These are phyloP conservation scores for Sakesphorus luctuosus DNA, from an alignment of 2,113 vertebrate genomes.

Conservation along the genomic window DNA sequence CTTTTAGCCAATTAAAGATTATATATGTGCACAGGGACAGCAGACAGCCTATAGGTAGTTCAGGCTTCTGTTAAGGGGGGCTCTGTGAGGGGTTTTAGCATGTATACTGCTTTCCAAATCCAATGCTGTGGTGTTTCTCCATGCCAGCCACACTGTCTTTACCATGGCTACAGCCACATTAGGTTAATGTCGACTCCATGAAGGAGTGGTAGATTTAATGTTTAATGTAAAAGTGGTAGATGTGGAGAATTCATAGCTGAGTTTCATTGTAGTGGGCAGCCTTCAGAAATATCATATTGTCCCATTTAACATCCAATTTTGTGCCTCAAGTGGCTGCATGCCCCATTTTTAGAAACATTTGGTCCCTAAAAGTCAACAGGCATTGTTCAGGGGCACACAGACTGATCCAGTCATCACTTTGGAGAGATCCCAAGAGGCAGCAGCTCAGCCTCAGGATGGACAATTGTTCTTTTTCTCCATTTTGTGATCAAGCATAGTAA, in stretches of 20 bases:
- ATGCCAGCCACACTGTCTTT: neutral
- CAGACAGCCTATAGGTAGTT: too few relatives aligned
- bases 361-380: neutral
- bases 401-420: neutral
- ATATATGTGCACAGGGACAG: too few relatives aligned
- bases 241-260: neutral
- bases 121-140: too few relatives aligned
- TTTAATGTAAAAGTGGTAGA: neutral
- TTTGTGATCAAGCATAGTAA: neutral
- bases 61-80: too few relatives aligned
- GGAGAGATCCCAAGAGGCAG: neutral
- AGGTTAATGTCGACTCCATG: neutral
- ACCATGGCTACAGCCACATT: neutral
- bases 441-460: neutral
- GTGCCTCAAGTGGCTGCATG: neutral
- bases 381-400: neutral
- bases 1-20: too few relatives aligned
- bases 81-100: too few relatives aligned
- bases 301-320: neutral
- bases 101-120: too few relatives aligned
- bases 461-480: neutral
- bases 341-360: neutral
- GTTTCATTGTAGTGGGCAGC: neutral
- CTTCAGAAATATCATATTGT: neutral
- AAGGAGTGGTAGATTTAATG: neutral